These are phyloP conservation scores for Athalia circularis DNA, from an alignment of 2,888 invertebrate genomes.

Conservation along the genomic window DNA sequence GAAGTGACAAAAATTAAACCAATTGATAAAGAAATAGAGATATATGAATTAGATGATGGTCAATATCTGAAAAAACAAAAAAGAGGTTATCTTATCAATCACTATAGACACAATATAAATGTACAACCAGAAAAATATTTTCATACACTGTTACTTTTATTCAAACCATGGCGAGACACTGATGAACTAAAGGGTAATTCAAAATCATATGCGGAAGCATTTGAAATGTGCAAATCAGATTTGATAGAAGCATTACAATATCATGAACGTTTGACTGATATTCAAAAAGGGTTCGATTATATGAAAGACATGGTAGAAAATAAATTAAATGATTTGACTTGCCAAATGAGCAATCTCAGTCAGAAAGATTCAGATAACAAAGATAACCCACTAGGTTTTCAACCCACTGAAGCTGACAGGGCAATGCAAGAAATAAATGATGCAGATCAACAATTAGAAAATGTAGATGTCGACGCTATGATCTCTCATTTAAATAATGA, in stretches of 20 bases:
- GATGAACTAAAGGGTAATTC: slow-evolving; percentile 50
- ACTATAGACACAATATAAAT: slow-evolving; percentile 54
- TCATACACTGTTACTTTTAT: slow-evolving; percentile 56
- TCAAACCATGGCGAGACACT: slow-evolving; percentile 53
- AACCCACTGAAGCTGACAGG: slow-evolving; percentile 20
- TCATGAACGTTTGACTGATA: slow-evolving; percentile 45
- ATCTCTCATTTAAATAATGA: slow-evolving; percentile 53
- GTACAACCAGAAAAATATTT: slow-evolving; percentile 58
- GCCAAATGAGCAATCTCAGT: slow-evolving; percentile 36
- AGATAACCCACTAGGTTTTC: slow-evolving; percentile 9
- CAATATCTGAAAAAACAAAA: slow-evolving; percentile 55
- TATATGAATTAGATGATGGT: slow-evolving; percentile 47
- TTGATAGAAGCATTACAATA: slow-evolving; percentile 51
- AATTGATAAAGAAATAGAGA: slow-evolving; percentile 36
- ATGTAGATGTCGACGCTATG: slow-evolving; percentile 49
- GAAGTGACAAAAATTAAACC: slow-evolving; percentile 50
- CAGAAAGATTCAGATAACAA: background rate
- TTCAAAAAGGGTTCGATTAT: slow-evolving; percentile 46
- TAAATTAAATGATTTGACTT: slow-evolving; percentile 26
- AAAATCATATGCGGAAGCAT: slow-evolving; percentile 51
- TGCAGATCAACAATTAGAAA: slow-evolving; percentile 20
- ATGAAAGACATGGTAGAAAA: slow-evolving; percentile 42
- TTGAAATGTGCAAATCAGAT: slow-evolving; percentile 46
- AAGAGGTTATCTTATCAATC: slow-evolving; percentile 56
- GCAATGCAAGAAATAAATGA: slow-evolving; percentile 47